Evolutionary conservation across 2,888 invertebrate species (phyloP).

Genomic region (Tetheella fluctuosa): DNA sequence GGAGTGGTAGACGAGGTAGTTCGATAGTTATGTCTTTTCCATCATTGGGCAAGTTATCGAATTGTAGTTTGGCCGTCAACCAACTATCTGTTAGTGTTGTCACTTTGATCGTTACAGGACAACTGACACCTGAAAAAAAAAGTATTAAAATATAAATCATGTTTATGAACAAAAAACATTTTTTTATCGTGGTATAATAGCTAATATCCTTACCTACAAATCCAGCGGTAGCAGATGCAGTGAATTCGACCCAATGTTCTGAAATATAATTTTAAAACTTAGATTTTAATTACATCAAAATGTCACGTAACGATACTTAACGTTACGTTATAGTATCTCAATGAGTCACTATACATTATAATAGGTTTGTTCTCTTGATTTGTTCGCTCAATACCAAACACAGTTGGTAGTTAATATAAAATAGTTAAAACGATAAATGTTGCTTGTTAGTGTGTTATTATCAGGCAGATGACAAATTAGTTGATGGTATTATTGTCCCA

Average conservation of each 20-base stretch:
- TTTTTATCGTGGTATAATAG: neutral
- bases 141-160: too few relatives aligned
- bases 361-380: neutral
- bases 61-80: constrained; percentile 68
- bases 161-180: too few relatives aligned
- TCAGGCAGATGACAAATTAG: neutral
- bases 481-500: neutral
- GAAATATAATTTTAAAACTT: constrained; percentile 37
- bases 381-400: too few relatives aligned
- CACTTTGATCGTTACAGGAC: constrained; percentile 54
- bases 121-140: constrained; percentile 57
- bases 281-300: neutral
- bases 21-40: constrained; percentile 61
- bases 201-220: constrained; percentile 66
- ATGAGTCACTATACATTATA: neutral
- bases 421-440: neutral
- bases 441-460: neutral
- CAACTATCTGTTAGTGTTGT: constrained; percentile 68
- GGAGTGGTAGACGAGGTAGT: constrained; percentile 64
- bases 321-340: neutral
- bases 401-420: too few relatives aligned
- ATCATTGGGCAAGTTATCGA: constrained; percentile 51
- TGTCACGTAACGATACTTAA: too few relatives aligned
- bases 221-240: constrained; percentile 53
- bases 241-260: constrained; percentile 73